Conservation (phyloP, 1,140 invertebrate species). For the Aphidius gifuensis region DNA sequence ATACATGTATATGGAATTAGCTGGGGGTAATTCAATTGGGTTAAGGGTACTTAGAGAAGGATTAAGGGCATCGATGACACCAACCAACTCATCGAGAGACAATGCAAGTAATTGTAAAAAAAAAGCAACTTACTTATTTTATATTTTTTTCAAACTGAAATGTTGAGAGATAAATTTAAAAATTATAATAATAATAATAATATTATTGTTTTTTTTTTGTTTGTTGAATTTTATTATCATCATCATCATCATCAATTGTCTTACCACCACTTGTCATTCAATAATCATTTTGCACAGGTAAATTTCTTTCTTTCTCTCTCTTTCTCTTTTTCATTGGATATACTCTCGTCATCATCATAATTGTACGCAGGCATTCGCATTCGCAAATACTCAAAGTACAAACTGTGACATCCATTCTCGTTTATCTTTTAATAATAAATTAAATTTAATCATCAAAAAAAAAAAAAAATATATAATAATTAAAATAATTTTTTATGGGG, state of each 20-base stretch:
- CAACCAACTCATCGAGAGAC: conserved; percentile 16
- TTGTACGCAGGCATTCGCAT: conserved; percentile 25
- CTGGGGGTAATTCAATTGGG: conserved; percentile 50
- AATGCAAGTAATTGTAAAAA: conserved; percentile 6
- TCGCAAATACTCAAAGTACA: conserved; percentile 19
- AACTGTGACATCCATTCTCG: conserved; percentile 13
- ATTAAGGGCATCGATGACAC: conserved; percentile 52
- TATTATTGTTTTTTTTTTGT: too few relatives aligned
- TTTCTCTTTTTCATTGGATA: too few relatives aligned
- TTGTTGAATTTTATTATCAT: conserved; percentile 1
- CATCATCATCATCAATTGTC: not conserved
- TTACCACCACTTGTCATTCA: conserved; percentile 18
- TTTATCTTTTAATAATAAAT: conserved; percentile 3
- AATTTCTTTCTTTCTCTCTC: not conserved
- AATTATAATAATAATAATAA: not conserved
- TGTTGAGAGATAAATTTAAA: not conserved
- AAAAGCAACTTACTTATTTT: not conserved
- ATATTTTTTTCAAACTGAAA: not conserved
- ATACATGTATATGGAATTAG: too few relatives aligned
- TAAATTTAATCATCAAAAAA: conserved; percentile 16
- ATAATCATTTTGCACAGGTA: conserved; percentile 26
- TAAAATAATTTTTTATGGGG: conserved; percentile 15
- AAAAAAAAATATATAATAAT: conserved; percentile 22
- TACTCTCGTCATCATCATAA: not conserved
- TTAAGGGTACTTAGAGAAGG: conserved; percentile 50